Evolutionary conservation across 2,888 invertebrate species (phyloP), one percentile per base, ranked within the genome.

Genomic region (Neoascia interrupta): DNA sequence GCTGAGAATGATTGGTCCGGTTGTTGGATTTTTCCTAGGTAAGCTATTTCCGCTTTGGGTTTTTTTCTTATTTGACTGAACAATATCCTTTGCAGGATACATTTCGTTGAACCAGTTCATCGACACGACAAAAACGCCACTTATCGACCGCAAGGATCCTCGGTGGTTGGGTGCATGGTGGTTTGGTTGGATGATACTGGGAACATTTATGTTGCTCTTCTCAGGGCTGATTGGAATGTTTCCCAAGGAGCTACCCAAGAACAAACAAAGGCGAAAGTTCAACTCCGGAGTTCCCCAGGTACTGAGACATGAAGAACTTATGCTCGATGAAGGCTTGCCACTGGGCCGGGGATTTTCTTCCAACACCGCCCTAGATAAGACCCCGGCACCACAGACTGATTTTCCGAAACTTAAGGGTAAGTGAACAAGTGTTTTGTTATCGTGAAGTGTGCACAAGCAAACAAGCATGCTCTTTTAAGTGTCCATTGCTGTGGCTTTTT

Each of bases 111-210:
- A 90, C 81, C 84, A 91, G 1, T 93, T 91, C 83, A 92, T 93
- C 60, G 91, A 92, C 84, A 92, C 92, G 0, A 87, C 86, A 0
- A 88, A 92, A 45, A 92, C 91, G 5, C 92, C 92, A 0, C 84
- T 92, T 5, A 92, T 92, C 26, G 90, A 89, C 43, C 89, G 89
- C 43, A 89, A 90, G 64, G 92, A 92, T 85, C 93, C 93, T 1
- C 88, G 93, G 81, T 94, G 94, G 94, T 86, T 89, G 81, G 94
- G 94, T 15, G 94, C 94, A 6, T 94, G 94, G 94, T 94, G 94
- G 94, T 87, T 94, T n/a, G 94, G 92, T 10, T 92, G 92, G 91
- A 89, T 91, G 18, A 88, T 91, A 26, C 80, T 89, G 6, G 89
- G 89, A 8, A 84, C 87, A 0, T 85, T 91, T 0, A 92, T 93